These are phyloP conservation scores for Priocnemis perturbator DNA, from an alignment of 2,888 invertebrate species.

Conservation along the genomic window DNA sequence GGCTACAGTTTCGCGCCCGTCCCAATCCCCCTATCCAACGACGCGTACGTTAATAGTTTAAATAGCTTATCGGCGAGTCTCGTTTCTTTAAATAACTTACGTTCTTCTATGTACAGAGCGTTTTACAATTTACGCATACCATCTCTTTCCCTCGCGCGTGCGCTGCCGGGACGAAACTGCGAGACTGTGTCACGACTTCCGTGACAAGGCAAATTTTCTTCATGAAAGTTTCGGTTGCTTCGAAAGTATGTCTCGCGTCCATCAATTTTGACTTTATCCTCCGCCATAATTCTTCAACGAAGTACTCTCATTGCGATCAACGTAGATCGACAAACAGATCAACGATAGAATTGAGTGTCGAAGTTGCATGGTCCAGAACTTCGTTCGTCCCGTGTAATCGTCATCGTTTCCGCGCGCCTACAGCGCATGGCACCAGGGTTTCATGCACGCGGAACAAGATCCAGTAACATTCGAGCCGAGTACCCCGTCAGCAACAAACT, in stretches of 20 bases:
- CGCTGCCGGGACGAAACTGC: constrained; percentile 16
- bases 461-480: too few species aligned
- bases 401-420: too few species aligned
- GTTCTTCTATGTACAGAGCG: constrained; percentile 61
- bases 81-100: constrained; percentile 55
- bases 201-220: constrained; percentile 22
- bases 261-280: not conserved
- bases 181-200: constrained; percentile 1
- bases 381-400: too few species aligned
- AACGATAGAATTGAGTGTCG: too few species aligned
- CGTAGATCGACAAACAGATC: too few species aligned
- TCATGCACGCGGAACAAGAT: too few species aligned
- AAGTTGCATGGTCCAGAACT: too few species aligned
- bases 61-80: constrained; percentile 61
- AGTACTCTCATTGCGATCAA: too few species aligned
- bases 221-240: constrained; percentile 17
- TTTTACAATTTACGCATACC: constrained; percentile 11
- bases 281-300: not conserved
- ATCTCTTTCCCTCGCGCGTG: constrained; percentile 10
- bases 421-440: too few species aligned
- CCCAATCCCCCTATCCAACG: not conserved
- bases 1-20: not conserved
- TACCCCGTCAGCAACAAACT: too few species aligned
- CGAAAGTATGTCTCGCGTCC: not conserved
- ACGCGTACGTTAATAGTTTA: constrained; percentile 55